A percentile compares a stretch with the other conserved stretches of the same genome.
These are phyloP conservation scores for Lasioglossum lativentre DNA, from an alignment of 2,888 invertebrate genomes.

Conservation along the genomic window DNA sequence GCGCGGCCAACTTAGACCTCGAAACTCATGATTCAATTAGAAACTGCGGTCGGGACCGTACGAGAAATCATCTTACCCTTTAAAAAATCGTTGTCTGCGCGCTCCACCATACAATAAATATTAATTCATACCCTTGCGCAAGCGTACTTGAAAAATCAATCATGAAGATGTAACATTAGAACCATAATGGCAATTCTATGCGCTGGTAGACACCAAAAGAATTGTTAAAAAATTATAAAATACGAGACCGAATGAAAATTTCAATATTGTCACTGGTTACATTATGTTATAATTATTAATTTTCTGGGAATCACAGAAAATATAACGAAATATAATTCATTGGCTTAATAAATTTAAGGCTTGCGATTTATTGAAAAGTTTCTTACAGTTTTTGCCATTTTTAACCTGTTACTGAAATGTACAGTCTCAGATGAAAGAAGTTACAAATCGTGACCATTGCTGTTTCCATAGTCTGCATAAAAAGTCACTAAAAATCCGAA, in stretches of 20 bases:
- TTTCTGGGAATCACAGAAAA: too few species aligned
- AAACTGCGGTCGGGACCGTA: background rate
- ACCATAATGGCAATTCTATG: background rate
- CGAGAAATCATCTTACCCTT: background rate
- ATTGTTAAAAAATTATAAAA: background rate
- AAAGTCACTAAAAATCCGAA: too few species aligned
- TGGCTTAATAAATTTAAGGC: too few species aligned
- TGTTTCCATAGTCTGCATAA: too few species aligned
- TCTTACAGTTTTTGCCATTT: too few species aligned
- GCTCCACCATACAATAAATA: background rate
- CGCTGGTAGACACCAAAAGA: background rate
- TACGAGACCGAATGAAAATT: background rate
- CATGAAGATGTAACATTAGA: background rate
- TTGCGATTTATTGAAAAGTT: too few species aligned
- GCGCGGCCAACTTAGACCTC: slow-evolving; percentile 41
- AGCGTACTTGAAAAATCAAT: background rate
- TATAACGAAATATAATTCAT: too few species aligned
- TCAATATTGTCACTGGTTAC: too few species aligned
- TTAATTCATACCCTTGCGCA: background rate
- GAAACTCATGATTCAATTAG: slow-evolving; percentile 17
- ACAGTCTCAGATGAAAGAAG: too few species aligned
- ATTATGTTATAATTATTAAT: too few species aligned
- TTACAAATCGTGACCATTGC: too few species aligned
- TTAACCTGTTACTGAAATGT: too few species aligned
- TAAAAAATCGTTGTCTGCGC: background rate